A percentile compares a stretch with the other conserved stretches of the same genome.
phyloP scores from a whole-genome alignment of 2,113 vertebrate species.

The Austrofundulus limnaeus region DNA sequence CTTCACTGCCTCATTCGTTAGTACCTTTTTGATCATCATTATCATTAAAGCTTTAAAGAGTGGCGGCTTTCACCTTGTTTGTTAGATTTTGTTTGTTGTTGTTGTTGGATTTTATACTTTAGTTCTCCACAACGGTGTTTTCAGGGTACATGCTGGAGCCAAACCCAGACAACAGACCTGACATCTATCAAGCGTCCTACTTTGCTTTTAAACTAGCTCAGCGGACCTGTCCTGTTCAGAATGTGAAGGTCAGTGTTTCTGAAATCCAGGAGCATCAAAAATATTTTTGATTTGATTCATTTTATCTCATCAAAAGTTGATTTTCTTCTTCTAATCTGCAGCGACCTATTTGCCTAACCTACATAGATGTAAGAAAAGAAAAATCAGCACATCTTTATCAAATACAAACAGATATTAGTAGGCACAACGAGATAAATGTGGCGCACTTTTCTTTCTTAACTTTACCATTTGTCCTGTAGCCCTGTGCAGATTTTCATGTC shows the following conservation, averaged over 20 bases:
- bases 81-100: background rate
- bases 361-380: constrained; percentile 14
- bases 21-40: constrained; percentile 34
- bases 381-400: too few species aligned
- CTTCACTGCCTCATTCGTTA: constrained; percentile 99
- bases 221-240: constrained; percentile 91
- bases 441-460: background rate
- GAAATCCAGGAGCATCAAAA: constrained; percentile 12
- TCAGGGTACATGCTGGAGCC: constrained; percentile 97
- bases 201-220: constrained; percentile 93
- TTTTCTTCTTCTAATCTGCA: constrained; percentile 21
- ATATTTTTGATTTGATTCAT: constrained; percentile 13
- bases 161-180: constrained; percentile 94
- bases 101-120: constrained; percentile 2
- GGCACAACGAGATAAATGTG: background rate
- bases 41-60: background rate
- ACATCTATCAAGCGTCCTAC: constrained; percentile 96
- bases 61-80: background rate
- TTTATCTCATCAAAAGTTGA: constrained; percentile 7
- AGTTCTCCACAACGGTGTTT: constrained; percentile 12
- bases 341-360: constrained; percentile 3
- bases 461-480: constrained; percentile 2
- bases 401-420: constrained; percentile 4
- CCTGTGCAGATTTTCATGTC: constrained; percentile 1
- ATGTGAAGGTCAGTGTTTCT: constrained; percentile 85